Base-by-base conservation (phyloP, 2,888 invertebrate genomes). In the Heliconius hortense region DNA sequence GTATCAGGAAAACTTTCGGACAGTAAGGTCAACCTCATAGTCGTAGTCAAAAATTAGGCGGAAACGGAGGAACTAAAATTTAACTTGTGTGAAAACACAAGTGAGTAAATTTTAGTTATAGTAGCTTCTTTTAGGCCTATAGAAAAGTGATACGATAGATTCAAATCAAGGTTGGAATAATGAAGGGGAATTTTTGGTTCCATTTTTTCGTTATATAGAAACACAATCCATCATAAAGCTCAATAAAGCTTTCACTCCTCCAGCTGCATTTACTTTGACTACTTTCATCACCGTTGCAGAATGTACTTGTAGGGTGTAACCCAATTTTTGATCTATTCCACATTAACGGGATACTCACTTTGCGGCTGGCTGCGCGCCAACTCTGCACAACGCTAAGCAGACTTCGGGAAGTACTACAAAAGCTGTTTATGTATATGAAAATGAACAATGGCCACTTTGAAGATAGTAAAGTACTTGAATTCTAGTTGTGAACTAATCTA, bases 341-440 rank as follows among this genome's bases (percentile, higher is more conserved):
- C 56, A 69, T 69, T 69, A 69, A 69, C 69, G 56, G 56, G 53
- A 31, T 43, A 39, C 66, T 4, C 18, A 53, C 56, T 69, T 35
- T 53, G 70, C 59, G 35, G 60, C 39, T 73, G 73, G 73, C 73
- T 26, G 66, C 8, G 35, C 21, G 73, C 73, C 73, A 73, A 56
- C 24, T 39, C 48, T 31, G 53, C n/a, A 69, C 28, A 56, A n/a
- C 68, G 68, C 48, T 53, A 48, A 69, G 53, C 28, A 28, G 5
- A 69, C 68, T 5, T 21, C 13, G n/a, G 21, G 7, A 13, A 69
- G 21, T 53, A 18, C 13, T 31, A 56, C 56, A 56, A 31, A 35
- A 69, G 31, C 56, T 69, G 69, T 69, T 69, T 69, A 56, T 56
- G 69, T 69, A n/a, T 24, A 56, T 69, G 35, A 56, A 53, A 69